These are phyloP conservation scores for Bothrops jararaca DNA, from an alignment of 2,113 vertebrate species.

Conservation along the genomic window DNA sequence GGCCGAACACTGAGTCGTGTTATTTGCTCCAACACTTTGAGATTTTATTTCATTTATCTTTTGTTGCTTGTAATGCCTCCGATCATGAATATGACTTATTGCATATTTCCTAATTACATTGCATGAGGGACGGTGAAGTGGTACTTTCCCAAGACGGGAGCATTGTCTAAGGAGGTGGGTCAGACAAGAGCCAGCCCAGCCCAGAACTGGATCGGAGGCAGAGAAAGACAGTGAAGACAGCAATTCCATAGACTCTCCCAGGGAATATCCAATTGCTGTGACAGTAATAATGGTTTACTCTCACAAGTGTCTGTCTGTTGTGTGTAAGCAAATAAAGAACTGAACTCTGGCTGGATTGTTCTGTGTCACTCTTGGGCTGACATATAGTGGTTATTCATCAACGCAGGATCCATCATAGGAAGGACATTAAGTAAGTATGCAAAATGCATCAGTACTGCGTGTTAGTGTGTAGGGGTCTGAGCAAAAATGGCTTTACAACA, in stretches of 20 bases:
- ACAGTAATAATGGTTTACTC: background rate
- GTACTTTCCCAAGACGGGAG: background rate
- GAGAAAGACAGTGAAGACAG: background rate
- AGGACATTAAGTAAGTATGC: background rate
- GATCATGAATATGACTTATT: background rate
- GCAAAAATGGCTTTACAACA: background rate
- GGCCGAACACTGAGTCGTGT: background rate
- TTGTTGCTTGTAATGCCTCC: background rate
- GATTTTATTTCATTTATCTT: background rate
- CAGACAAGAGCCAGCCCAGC: background rate
- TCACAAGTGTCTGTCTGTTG: background rate
- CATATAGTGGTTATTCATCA: background rate
- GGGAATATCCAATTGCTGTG: background rate
- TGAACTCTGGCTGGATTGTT: background rate
- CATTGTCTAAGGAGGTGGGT: background rate
- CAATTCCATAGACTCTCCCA: background rate
- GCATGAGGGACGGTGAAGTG: background rate
- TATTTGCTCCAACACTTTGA: background rate
- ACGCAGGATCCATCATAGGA: background rate
- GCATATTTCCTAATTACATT: background rate
- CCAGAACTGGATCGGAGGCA: too few species aligned
- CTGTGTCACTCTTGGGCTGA: background rate
- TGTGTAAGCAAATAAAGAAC: background rate
- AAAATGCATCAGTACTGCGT: background rate
- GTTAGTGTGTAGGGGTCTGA: background rate